A percentile compares a stretch with the other conserved stretches of the same genome.
phyloP scores from a whole-genome alignment of 2,888 invertebrate species.

The Mylabris sibirica region DNA sequence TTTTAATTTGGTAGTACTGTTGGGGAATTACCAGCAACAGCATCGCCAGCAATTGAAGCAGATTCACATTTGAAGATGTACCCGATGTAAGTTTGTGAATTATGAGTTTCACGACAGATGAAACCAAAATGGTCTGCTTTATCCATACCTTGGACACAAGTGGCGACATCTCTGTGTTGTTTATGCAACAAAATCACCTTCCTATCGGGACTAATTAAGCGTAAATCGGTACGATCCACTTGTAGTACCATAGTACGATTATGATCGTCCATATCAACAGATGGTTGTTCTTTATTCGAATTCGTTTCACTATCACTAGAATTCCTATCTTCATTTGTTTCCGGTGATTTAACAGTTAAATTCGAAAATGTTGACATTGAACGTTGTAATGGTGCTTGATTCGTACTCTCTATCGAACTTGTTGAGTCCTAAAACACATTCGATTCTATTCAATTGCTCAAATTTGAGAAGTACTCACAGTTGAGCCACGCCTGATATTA shows the following conservation, averaged over 20 bases:
- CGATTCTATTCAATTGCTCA: too few species aligned
- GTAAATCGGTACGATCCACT: slow-evolving; percentile 85
- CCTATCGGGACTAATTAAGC: slow-evolving; percentile 91
- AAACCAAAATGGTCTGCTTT: slow-evolving; percentile 92
- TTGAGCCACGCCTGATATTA: slow-evolving; percentile 58
- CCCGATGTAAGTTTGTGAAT: slow-evolving; percentile 74
- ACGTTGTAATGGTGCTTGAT: slow-evolving; percentile 38
- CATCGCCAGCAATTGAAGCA: slow-evolving; percentile 80
- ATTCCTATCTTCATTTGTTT: slow-evolving; percentile 11
- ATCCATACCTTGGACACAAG: slow-evolving; percentile 84
- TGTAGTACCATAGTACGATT: slow-evolving; percentile 94
- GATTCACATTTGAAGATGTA: slow-evolving; percentile 92
- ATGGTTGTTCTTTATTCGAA: slow-evolving; percentile 18
- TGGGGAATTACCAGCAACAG: slow-evolving; percentile 64
- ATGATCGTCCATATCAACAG: slow-evolving; percentile 66
- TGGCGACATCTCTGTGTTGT: slow-evolving; percentile 86
- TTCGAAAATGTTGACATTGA: slow-evolving; percentile 47
- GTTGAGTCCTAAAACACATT: slow-evolving; percentile 42
- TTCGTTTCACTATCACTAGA: slow-evolving; percentile 30
- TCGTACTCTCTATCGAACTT: slow-evolving; percentile 39
- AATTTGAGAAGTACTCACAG: slow-evolving; percentile 41
- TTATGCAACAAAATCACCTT: slow-evolving; percentile 90
- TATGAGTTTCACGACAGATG: slow-evolving; percentile 81
- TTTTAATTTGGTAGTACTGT: neutral
- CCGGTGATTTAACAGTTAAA: slow-evolving; percentile 27